These are phyloP conservation scores for Rhineura floridana DNA, from an alignment of 2,113 vertebrate genomes.

Conservation along the genomic window DNA sequence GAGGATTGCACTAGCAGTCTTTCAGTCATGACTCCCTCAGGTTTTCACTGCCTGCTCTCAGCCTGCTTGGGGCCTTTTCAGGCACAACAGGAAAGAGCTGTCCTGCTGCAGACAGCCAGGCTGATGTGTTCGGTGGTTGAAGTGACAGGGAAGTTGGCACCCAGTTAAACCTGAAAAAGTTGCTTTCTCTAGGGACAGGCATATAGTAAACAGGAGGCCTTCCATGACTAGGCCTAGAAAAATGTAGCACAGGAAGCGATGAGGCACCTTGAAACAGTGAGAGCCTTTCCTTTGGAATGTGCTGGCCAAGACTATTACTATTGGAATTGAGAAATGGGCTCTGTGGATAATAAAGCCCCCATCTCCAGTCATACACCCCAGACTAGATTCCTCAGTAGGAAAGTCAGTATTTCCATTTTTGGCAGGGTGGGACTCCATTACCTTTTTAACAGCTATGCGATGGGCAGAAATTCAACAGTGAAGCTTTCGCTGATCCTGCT, in stretches of 20 bases:
- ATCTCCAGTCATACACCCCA: not conserved
- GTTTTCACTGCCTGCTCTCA: not conserved
- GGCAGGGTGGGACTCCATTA: not conserved
- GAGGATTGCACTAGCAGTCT: not conserved
- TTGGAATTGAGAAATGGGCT: not conserved
- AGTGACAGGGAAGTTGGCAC: not conserved
- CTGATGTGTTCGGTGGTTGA: not conserved
- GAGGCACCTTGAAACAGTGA: not conserved
- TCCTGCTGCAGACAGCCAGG: not conserved
- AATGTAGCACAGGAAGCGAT: conserved; percentile 23
- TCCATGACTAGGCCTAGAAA: conserved; percentile 20
- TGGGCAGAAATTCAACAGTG: not conserved
- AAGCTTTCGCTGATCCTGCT: not conserved
- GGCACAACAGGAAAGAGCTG: not conserved
- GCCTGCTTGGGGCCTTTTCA: not conserved
- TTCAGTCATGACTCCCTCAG: too few relatives aligned
- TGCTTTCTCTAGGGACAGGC: not conserved
- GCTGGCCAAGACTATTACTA: not conserved
- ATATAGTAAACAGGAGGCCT: not conserved
- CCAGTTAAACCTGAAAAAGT: not conserved
- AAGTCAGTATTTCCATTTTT: not conserved
- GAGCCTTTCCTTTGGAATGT: not conserved
- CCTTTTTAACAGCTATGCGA: not conserved
- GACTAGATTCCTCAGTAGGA: not conserved
- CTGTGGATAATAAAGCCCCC: not conserved